A percentile compares a stretch with the other conserved stretches of the same genome.
Evolutionary conservation across 2,113 vertebrate genomes (phyloP).

Genomic region (Pterocles orientalis): DNA sequence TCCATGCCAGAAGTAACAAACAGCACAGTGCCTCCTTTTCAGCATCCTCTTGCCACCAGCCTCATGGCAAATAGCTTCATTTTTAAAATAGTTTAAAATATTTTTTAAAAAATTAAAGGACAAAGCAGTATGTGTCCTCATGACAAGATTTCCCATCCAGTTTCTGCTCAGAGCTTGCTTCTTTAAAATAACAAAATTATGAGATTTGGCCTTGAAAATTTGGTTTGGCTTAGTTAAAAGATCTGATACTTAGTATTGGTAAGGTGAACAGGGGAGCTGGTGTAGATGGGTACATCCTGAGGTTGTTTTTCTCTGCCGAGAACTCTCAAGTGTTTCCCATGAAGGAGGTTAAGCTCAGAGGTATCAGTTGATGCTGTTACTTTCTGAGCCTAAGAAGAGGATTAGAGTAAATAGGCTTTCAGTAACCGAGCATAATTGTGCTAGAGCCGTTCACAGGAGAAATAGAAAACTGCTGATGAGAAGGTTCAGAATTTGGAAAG

Average conservation of each 20-base stretch:
- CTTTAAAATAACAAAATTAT: background rate
- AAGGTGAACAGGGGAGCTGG: background rate
- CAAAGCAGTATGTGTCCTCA: background rate
- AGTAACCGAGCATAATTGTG: conserved; percentile 58
- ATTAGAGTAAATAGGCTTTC: conserved; percentile 69
- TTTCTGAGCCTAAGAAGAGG: conserved; percentile 51
- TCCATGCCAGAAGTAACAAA: conserved; percentile 14
- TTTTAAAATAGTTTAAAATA: background rate
- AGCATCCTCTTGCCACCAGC: background rate
- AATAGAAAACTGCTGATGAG: conserved; percentile 34
- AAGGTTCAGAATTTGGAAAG: conserved; percentile 11
- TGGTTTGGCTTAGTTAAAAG: background rate
- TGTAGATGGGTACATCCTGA: background rate
- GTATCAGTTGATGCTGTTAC: conserved; percentile 54
- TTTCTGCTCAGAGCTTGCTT: background rate
- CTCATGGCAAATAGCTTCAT: background rate
- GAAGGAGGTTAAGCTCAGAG: conserved; percentile 8
- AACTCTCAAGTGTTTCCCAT: background rate
- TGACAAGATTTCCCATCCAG: background rate
- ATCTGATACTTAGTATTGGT: background rate
- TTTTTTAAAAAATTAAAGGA: background rate
- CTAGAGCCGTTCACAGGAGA: conserved; percentile 27
- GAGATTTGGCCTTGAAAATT: background rate
- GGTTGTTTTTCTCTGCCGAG: background rate
- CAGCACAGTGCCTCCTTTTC: background rate